These are phyloP conservation scores for Siphlonurus alternatus DNA, from an alignment of 2,888 invertebrate genomes.

Conservation along the genomic window DNA sequence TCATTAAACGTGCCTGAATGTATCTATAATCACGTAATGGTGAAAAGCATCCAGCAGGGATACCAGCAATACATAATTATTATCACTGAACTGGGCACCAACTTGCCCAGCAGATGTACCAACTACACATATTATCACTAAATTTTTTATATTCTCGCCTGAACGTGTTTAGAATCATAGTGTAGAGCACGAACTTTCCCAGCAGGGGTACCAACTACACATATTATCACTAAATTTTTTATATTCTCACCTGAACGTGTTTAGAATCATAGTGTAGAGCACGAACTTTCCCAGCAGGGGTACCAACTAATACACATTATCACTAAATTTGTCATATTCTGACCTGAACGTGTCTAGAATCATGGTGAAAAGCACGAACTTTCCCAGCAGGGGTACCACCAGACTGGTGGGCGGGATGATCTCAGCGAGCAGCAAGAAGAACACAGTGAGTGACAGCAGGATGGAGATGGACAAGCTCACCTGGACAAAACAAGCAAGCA, in stretches of 20 bases:
- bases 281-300: conserved; percentile 88
- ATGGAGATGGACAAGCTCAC: conserved; percentile 94
- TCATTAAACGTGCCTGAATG: conserved; percentile 80
- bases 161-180: conserved; percentile 89
- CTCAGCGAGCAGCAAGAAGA: conserved; percentile 81
- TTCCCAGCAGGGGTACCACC: conserved; percentile 82
- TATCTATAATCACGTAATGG: conserved; percentile 94
- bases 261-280: conserved; percentile 90
- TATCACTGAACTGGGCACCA: conserved; percentile 86
- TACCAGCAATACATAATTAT: no score
- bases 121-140: no score
- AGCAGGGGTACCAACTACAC: conserved; percentile 83
- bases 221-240: no score
- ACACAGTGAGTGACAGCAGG: conserved; percentile 86
- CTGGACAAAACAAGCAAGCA: conserved; percentile 20
- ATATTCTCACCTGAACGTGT: conserved; percentile 71
- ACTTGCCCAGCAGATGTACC: conserved; percentile 84
- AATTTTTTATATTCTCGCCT: conserved; percentile 59
- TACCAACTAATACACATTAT: no score
- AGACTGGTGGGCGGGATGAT: conserved; percentile 83
- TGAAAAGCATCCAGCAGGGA: no score
- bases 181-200: conserved; percentile 89
- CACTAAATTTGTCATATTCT: conserved; percentile 19
- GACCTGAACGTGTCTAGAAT: conserved; percentile 88
- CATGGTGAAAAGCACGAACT: conserved; percentile 92